Base-by-base conservation (phyloP, 2,888 invertebrate genomes). In the Andrena haemorrhoa region DNA sequence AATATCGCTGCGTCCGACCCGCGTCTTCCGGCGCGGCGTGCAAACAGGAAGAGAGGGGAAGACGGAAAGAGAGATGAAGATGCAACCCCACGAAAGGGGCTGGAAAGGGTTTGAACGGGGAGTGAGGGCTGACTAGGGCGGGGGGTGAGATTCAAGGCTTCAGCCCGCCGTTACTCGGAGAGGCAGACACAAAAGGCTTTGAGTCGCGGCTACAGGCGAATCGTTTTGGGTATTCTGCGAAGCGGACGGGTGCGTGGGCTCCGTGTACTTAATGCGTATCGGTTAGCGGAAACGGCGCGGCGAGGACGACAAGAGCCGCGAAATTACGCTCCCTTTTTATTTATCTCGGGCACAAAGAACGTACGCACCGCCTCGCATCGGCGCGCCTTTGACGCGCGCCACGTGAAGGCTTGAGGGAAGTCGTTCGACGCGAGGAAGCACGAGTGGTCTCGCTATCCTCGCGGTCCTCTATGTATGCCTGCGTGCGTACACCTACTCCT, bases 81-180 rank as follows among this genome's bases (percentile, higher is more conserved):
- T 20, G 23, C 56, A 4, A 64, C 5, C 20, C 35, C 5, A 41
- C 10, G 63, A 76, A 29, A 51, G 51, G 47, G 20, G 64, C 31
- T 73, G 60, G 75, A 75, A 51, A 16, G 51, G 29, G 7, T 33
- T 26, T 2, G 3, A 33, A 49, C n/a, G 10, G 58, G 41, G 41
- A 29, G 26, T 29, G 16, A 53, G 20, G 31, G 31, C 47, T 64
- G 31, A 29, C 61, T 66, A 49, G 72, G 53, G 12, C 63, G 63
- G 79, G 74, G 68, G 85, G 73, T 80, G 85, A 88, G 84, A 85
- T 82, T 73, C 76, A 72, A 85, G 75, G 79, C 60, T 72, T 56
- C 51, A 26, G 53, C 33, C 56, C 23, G 47, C 16, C 20, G 70
- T 56, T 76, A 58, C 65, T 71, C 60, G 65, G 20, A 47, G 33